Conservation (phyloP, 1,140 invertebrate species). For the Hylaeus volcanicus region DNA sequence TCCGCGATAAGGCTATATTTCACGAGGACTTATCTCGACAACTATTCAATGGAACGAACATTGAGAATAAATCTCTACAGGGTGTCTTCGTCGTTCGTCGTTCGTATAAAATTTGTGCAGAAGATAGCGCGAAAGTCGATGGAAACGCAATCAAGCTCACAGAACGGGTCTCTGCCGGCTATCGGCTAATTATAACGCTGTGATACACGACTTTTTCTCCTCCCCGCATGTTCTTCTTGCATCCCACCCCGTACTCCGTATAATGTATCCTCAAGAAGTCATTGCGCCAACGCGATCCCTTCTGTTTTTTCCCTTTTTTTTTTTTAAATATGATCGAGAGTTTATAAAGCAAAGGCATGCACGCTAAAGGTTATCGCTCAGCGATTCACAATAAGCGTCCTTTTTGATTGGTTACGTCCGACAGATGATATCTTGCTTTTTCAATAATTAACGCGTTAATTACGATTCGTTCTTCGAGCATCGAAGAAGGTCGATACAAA, state of each 20-base stretch:
- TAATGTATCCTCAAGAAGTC: conserved; percentile 2
- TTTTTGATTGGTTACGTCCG: conserved; percentile 24
- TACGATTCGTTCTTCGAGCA: conserved; percentile 21
- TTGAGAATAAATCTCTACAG: too few species aligned
- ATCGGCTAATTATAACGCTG: neutral
- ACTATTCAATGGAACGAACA: too few species aligned
- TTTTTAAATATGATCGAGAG: neutral
- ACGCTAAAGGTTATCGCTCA: conserved; percentile 27
- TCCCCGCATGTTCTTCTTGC: neutral
- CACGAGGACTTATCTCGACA: too few species aligned
- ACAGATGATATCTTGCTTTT: conserved; percentile 23
- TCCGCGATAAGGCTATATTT: too few species aligned
- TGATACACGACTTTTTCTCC: neutral
- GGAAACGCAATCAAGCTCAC: neutral
- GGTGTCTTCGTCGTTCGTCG: too few species aligned
- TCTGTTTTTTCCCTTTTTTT: neutral
- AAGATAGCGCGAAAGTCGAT: neutral
- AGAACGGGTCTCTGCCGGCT: neutral
- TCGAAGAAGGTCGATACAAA: conserved; percentile 14
- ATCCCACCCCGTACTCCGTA: neutral
- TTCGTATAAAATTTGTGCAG: too few species aligned
- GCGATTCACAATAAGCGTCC: conserved; percentile 15
- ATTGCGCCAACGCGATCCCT: neutral
- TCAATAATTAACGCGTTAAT: conserved; percentile 49
- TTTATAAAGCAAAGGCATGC: neutral